Evolutionary conservation across 2,888 invertebrate species (phyloP), one percentile per base, ranked within the genome.

Genomic region (Keiferia lycopersicella): DNA sequence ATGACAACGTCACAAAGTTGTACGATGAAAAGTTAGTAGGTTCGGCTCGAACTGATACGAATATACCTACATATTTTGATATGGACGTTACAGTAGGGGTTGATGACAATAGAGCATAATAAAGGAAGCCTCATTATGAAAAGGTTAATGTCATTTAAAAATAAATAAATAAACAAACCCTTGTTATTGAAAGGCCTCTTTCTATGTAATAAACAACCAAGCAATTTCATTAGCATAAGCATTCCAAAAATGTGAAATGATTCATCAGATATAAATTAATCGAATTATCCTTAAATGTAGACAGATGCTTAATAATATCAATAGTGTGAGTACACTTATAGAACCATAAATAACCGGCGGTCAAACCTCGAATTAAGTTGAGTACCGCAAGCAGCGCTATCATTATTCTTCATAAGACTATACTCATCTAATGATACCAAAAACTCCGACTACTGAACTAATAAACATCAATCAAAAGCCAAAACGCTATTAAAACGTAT

Each of bases 391-490:
- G 83, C 80, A 69, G 78, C 70, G 76, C 75, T 71, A 83, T 82
- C 88, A 91, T 91, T 84, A 89, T 83, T 91, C 91, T 91, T 90
- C 88, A 90, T 91, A 90, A 89, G 82, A 81, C 79, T 75, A 80
- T 83, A 80, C 84, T 82, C 80, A 73, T 88, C 87, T 91, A 91
- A 91, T 91, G 88, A 86, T 87, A 80, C 83, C 85, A 80, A 86
- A 88, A 88, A 88, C 88, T 86, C 84, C 79, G 91, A 91, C 91
- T 91, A 91, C 91, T 80, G 91, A 88, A 91, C 88, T 90, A 88
- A 90, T 91, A 88, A 87, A 87, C 89, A 91, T 91, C 86, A 89
- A 91, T 91, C 91, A 91, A 87, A 77, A 77, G 81, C 84, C 80
- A 84, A 81, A 81, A 77, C 80, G 77, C 85, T 89, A 89, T 87